These are phyloP conservation scores for Gibbula magus DNA, from an alignment of 2,888 invertebrate species.

Conservation along the genomic window DNA sequence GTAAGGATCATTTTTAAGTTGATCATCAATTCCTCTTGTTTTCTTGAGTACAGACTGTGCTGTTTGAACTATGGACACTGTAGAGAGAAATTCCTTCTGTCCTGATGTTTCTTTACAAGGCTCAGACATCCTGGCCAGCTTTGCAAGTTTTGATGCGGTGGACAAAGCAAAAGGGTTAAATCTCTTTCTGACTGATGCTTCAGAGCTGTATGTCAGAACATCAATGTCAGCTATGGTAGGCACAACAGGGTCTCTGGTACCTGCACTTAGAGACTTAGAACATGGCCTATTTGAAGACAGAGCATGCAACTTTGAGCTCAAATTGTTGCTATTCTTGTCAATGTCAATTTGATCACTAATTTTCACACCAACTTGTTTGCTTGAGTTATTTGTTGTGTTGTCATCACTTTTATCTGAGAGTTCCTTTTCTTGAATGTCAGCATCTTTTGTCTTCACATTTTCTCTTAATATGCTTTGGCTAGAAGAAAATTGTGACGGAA, in stretches of 20 bases:
- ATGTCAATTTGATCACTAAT: background rate
- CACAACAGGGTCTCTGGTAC: background rate
- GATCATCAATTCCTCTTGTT: no score
- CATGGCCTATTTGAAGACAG: background rate
- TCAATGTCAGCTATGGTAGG: slow-evolving; percentile 1
- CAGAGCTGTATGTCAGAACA: background rate
- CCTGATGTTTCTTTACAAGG: background rate
- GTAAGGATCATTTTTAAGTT: no score
- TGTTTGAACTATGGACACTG: slow-evolving; percentile 25
- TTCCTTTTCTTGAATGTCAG: no score
- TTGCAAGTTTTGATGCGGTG: slow-evolving; percentile 27
- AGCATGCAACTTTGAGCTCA: no score
- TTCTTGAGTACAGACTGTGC: background rate
- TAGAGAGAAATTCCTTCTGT: slow-evolving; percentile 23
- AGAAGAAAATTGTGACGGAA: background rate
- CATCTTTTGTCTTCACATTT: no score
- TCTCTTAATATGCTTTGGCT: background rate
- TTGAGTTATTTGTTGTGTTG: no score
- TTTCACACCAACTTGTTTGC: background rate
- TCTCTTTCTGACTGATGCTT: background rate
- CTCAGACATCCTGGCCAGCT: background rate
- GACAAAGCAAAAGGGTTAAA: slow-evolving; percentile 10
- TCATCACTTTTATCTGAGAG: no score
- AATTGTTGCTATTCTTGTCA: background rate
- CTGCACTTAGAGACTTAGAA: background rate